These are phyloP conservation scores for Stenodera caucasica DNA, from an alignment of 2,888 invertebrate species.

Conservation along the genomic window DNA sequence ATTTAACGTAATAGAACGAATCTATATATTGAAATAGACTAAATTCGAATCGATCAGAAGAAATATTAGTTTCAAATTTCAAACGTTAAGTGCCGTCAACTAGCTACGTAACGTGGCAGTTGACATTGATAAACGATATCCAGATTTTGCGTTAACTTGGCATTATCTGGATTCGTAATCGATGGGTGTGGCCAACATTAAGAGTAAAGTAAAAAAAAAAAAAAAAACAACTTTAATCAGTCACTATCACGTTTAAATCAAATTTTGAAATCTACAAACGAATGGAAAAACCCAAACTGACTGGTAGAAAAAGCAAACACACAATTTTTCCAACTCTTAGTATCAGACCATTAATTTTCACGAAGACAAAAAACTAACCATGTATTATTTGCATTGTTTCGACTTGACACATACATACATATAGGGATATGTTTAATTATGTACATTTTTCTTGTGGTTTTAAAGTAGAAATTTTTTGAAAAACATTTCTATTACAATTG, in stretches of 20 bases:
- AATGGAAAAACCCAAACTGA: not conserved
- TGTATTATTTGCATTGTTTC: conserved; percentile 1
- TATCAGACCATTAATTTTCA: not conserved
- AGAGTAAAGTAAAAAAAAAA: not conserved
- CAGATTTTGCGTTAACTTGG: conserved; percentile 9
- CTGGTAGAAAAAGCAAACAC: not conserved
- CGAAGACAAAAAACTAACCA: not conserved
- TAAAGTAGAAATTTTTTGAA: too few relatives aligned
- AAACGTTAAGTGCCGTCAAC: conserved; percentile 7
- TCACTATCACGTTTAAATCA: not conserved
- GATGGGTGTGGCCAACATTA: not conserved
- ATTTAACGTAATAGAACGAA: too few relatives aligned
- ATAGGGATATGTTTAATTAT: conserved; percentile 1
- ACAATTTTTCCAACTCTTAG: not conserved
- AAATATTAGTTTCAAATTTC: conserved; percentile 9
- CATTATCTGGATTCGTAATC: conserved; percentile 5
- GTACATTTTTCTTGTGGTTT: not conserved
- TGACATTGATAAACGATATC: conserved; percentile 9
- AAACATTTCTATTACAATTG: too few relatives aligned
- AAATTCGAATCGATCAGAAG: conserved; percentile 1
- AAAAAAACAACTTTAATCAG: too few relatives aligned
- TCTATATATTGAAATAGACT: not conserved
- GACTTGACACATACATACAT: not conserved
- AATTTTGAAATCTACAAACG: too few relatives aligned
- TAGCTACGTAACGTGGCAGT: not conserved